Conservation (phyloP, 2,113 vertebrate species). For the Sebastes fasciatus region DNA sequence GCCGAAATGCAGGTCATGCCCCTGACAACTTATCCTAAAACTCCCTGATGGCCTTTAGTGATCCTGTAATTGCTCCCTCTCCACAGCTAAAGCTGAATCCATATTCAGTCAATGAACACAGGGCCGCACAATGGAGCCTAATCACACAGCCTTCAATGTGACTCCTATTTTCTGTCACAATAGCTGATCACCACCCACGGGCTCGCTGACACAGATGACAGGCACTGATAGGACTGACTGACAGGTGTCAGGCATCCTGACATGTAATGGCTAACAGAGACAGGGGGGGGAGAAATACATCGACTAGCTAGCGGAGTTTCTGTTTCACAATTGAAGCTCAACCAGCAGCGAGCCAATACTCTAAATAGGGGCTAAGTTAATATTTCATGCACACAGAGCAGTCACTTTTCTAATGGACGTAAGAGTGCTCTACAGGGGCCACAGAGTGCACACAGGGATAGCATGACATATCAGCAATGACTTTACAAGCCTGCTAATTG, state of each 20-base stretch:
- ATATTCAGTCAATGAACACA: slow-evolving; percentile 72
- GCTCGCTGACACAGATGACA: slow-evolving; percentile 56
- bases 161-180: slow-evolving; percentile 63
- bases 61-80: slow-evolving; percentile 71
- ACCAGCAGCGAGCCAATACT: slow-evolving; percentile 45
- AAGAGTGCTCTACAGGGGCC: slow-evolving; percentile 57
- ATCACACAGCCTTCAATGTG: slow-evolving; percentile 55
- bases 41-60: slow-evolving; percentile 53
- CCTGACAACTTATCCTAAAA: slow-evolving; percentile 48
- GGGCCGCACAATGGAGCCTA: slow-evolving; percentile 56
- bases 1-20: slow-evolving; percentile 36
- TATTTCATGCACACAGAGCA: slow-evolving; percentile 68
- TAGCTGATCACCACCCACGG: slow-evolving; percentile 57
- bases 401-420: slow-evolving; percentile 71
- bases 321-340: slow-evolving; percentile 38
- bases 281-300: slow-evolving; percentile 8
- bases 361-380: slow-evolving; percentile 58
- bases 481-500: slow-evolving; percentile 75
- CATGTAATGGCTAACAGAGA: slow-evolving; percentile 26
- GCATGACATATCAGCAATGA: slow-evolving; percentile 67
- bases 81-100: slow-evolving; percentile 67
- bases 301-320: slow-evolving; percentile 10
- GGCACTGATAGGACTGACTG: slow-evolving; percentile 58
- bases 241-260: slow-evolving; percentile 64
- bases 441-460: slow-evolving; percentile 46